A percentile compares a stretch with the other conserved stretches of the same genome.
Evolutionary conservation across 30 jellyfish, hydroid and myxozoan species (phyloP).

Genomic region (Mastigias papua): DNA sequence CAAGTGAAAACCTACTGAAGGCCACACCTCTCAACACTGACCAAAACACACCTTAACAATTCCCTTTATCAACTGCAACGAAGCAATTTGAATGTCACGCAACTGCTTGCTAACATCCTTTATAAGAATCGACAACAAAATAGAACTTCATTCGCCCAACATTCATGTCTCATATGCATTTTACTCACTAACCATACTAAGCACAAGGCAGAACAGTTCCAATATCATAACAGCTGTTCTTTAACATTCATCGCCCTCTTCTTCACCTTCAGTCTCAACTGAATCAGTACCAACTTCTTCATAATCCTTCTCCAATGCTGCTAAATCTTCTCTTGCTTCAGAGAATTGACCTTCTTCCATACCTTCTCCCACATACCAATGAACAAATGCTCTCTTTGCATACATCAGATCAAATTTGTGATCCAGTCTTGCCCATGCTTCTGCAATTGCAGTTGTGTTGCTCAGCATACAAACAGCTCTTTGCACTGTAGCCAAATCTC

Average conservation of each 20-base stretch:
- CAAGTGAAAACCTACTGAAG: too few relatives aligned
- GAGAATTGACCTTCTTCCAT: conserved; percentile 99
- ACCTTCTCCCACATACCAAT: conserved; percentile 99
- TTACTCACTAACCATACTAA: too few relatives aligned
- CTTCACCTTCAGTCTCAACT: conserved; percentile 85
- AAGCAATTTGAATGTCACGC: too few relatives aligned
- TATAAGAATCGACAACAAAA: too few relatives aligned
- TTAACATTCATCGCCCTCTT: conserved; percentile 91
- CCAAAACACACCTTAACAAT: too few relatives aligned
- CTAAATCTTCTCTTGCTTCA: conserved; percentile 98
- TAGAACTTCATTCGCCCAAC: too few relatives aligned
- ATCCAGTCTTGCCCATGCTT: conserved; percentile 98
- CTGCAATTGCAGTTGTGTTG: conserved; percentile 99
- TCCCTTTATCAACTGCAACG: too few relatives aligned
- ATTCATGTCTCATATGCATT: too few relatives aligned
- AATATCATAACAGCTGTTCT: neutral
- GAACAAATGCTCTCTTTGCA: conserved; percentile 98
- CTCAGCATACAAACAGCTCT: conserved; percentile 99
- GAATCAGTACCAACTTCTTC: conserved; percentile 98
- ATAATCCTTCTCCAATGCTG: conserved; percentile 97
- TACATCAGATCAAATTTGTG: conserved; percentile 95
- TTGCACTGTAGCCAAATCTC: conserved; percentile 93
- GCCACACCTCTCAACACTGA: too few relatives aligned
- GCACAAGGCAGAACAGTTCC: too few relatives aligned
- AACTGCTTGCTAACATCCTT: too few relatives aligned